phyloP scores from a whole-genome alignment of 2,888 invertebrate genomes.

The Lasioglossum marginatum region DNA sequence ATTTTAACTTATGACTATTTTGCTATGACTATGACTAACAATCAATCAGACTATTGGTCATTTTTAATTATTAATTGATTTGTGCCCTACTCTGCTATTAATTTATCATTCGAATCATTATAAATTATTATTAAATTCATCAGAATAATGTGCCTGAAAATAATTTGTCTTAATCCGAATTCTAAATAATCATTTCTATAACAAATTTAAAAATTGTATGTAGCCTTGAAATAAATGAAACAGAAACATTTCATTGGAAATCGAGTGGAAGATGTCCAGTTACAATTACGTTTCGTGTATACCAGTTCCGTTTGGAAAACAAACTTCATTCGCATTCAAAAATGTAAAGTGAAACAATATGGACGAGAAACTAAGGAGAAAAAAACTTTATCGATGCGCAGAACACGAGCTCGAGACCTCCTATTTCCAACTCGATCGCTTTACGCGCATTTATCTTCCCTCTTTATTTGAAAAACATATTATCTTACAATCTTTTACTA shows the following conservation, averaged over 20 bases:
- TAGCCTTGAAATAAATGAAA: not conserved
- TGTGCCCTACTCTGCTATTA: no score
- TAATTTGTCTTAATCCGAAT: no score
- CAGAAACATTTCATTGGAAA: not conserved
- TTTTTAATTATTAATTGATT: no score
- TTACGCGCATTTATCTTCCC: not conserved
- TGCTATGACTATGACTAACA: no score
- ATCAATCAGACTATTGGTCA: no score
- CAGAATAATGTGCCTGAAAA: no score
- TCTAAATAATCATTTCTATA: not conserved
- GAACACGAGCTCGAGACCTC: not conserved
- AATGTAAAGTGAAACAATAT: constrained; percentile 12
- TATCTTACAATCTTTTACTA: not conserved
- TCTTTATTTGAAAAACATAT: not conserved
- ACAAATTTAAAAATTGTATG: not conserved
- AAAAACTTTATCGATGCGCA: not conserved
- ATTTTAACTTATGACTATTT: no score
- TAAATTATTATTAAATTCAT: not conserved
- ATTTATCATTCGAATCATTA: not conserved
- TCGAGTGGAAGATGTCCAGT: not conserved
- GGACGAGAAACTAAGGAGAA: not conserved
- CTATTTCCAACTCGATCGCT: not conserved
- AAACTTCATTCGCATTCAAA: constrained; percentile 8
- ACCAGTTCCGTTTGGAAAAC: not conserved
- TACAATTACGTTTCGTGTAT: not conserved